Conservation (phyloP, 2,113 vertebrate species). For the Physeter macrocephalus region DNA sequence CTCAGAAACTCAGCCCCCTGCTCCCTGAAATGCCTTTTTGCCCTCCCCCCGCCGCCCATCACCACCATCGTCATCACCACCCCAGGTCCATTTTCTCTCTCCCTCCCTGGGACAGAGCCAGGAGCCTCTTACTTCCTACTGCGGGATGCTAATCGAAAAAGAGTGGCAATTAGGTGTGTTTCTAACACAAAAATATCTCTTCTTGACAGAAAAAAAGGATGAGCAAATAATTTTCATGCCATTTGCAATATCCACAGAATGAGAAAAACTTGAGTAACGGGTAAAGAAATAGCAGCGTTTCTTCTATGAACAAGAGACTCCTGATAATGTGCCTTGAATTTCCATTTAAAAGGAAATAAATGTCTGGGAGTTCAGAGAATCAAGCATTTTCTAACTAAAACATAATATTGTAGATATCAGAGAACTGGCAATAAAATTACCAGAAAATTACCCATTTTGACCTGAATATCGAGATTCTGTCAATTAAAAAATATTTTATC, state of each 20-base stretch:
- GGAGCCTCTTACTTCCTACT: background rate
- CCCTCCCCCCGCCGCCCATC: rapidly evolving
- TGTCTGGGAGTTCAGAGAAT: background rate
- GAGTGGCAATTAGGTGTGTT: background rate
- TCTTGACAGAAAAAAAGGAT: constrained; percentile 23
- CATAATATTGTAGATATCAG: constrained; percentile 27
- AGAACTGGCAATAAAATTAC: background rate
- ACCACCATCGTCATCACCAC: background rate
- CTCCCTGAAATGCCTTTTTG: background rate
- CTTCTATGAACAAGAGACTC: constrained; percentile 25
- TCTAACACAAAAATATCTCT: background rate
- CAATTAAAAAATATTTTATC: constrained; percentile 65
- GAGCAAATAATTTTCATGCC: constrained; percentile 28
- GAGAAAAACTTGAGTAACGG: background rate
- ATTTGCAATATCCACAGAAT: constrained; percentile 24
- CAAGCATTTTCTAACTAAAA: constrained; percentile 24
- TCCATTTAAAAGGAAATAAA: constrained; percentile 48
- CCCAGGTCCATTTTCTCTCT: background rate
- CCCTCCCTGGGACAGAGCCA: background rate
- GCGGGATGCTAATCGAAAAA: background rate
- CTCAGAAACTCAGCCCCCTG: background rate
- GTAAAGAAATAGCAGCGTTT: background rate
- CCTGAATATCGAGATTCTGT: background rate
- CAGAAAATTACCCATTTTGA: constrained; percentile 43
- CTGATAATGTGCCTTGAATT: constrained; percentile 10